Conservation (phyloP, 1,140 invertebrate genomes). For the Drosophila ficusphila region DNA sequence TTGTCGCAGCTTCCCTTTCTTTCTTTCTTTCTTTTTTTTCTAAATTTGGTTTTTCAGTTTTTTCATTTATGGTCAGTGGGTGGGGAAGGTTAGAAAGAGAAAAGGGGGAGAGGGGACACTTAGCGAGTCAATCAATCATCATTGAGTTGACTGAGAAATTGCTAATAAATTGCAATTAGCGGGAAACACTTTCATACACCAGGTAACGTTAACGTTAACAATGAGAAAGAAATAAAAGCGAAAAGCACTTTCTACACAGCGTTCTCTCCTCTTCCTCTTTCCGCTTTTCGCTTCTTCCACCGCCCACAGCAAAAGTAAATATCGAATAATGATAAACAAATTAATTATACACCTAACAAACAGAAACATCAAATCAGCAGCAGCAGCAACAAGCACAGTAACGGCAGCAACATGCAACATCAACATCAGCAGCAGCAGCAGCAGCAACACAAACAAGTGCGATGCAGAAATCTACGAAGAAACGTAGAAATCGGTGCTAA, state of each 20-base stretch:
- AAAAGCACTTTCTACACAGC: slow-evolving; percentile 40
- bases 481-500: slow-evolving; percentile 61
- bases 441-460: slow-evolving; percentile 35
- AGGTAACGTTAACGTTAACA: slow-evolving; percentile 22
- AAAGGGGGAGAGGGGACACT: neutral
- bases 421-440: slow-evolving; percentile 24
- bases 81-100: slow-evolving; percentile 1
- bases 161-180: slow-evolving; percentile 58
- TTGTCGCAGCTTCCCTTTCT: slow-evolving; percentile 32
- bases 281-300: neutral
- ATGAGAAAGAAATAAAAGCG: slow-evolving; percentile 35
- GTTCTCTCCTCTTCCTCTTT: slow-evolving; percentile 9
- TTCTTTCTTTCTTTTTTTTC: neutral
- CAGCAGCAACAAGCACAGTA: slow-evolving; percentile 20
- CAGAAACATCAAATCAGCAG: slow-evolving; percentile 12
- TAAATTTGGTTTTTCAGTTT: neutral
- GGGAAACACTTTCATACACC: slow-evolving; percentile 38
- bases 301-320: slow-evolving; percentile 45
- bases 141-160: slow-evolving; percentile 52
- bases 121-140: slow-evolving; percentile 50
- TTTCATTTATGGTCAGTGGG: slow-evolving; percentile 9
- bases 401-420: slow-evolving; percentile 36
- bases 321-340: slow-evolving; percentile 38
- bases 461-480: slow-evolving; percentile 56
- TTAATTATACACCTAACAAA: slow-evolving; percentile 37